These are phyloP conservation scores for Phymanthus crucifer DNA, from an alignment of 92 coral and sea anemone genomes.

Conservation along the genomic window DNA sequence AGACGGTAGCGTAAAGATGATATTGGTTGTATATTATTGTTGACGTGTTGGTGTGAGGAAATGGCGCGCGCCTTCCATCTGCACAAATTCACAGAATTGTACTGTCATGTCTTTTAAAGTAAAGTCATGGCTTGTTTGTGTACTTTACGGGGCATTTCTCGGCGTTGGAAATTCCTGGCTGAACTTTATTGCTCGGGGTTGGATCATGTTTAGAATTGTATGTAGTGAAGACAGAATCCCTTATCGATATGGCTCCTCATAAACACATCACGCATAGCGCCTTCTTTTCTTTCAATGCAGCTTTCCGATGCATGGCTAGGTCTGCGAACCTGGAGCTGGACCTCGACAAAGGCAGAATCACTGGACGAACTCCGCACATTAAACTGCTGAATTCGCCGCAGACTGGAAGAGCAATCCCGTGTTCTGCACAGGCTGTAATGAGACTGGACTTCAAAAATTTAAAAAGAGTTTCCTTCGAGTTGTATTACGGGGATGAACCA, in stretches of 20 bases:
- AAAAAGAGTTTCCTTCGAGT: conserved; percentile 74
- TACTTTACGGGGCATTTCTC: background rate
- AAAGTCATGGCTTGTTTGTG: background rate
- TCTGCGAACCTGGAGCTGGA: conserved; percentile 65
- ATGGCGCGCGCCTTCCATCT: background rate
- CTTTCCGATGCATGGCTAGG: conserved; percentile 48
- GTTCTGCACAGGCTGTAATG: conserved; percentile 80
- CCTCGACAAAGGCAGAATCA: conserved; percentile 50
- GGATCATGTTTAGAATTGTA: background rate
- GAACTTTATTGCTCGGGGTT: too few species aligned
- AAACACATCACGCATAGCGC: background rate
- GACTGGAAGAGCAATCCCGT: conserved; percentile 45
- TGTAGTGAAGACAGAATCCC: conserved; percentile 4
- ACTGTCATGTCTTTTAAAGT: background rate
- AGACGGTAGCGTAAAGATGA: background rate
- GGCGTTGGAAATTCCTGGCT: background rate
- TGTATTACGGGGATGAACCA: conserved; percentile 79
- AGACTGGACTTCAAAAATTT: conserved; percentile 77
- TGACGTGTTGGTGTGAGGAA: background rate
- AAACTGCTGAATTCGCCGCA: conserved; percentile 41
- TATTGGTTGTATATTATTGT: background rate
- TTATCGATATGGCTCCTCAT: background rate
- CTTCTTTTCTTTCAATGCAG: conserved; percentile 27
- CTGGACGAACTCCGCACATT: conserved; percentile 46
- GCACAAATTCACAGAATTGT: background rate